Evolutionary conservation across 2,113 vertebrate species (phyloP), one percentile per base, ranked within the genome.

Genomic region (Gasterosteus nipponicus): DNA sequence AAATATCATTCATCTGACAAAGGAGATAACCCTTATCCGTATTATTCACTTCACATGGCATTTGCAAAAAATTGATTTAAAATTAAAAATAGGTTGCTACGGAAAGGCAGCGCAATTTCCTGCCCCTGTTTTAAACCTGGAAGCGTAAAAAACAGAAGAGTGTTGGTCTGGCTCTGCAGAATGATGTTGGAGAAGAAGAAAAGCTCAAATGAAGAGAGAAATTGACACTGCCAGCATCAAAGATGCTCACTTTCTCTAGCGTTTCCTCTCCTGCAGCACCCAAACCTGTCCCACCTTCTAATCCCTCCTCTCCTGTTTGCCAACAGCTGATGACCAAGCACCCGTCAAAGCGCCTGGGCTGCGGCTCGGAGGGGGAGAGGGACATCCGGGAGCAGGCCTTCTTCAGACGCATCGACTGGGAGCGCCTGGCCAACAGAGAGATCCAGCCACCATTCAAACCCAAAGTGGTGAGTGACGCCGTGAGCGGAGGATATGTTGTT

Each of bases 381-480:
- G 98, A 99, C 77, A 94, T 99, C 87, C 93, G 95, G 69, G 98
- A 99, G 49, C 98, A 99, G 3, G 95, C 96, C 63, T 99, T 99
- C 93, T 99, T 99, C 93, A 95, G 98, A 86, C 96, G 98, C 72
- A 99, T 99, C 41, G 98, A 99, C 95, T 99, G 98, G 98, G 97
- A 98, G 0, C 96, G 97, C 35, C 93, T 99, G 89, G 96, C 96
- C 75, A 97, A 93, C 93, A 91, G 94, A 65, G 98, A 99, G 92
- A 97, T 99, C 84, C 98, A 99, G 86, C 98, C 98, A 0, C 97
- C 97, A 0, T 99, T 98, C 90, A 99, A 99, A 85, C 98, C 98
- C 38, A 99, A 98, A 98, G 96, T 97, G 95, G 98, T 98, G 92
- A 96, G 96, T 94, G 66, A 19, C 10, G n/a, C 11, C 19, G 1